Base-by-base conservation (phyloP, 2,797 vertebrate genomes). In the Trichosurus vulpecula region DNA sequence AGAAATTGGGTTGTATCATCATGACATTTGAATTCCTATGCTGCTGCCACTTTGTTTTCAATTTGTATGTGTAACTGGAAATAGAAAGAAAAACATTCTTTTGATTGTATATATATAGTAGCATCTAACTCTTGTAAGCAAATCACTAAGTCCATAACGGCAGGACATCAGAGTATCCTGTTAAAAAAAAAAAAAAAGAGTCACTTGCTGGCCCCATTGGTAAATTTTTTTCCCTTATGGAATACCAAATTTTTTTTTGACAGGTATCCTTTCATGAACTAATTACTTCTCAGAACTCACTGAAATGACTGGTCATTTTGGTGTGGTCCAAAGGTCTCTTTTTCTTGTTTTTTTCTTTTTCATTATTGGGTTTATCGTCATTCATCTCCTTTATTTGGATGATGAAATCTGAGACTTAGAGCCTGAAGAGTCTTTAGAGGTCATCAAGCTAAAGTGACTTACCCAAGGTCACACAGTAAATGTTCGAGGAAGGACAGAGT, bases 331-430 rank as follows among this genome's bases (percentile, higher is more conserved):
- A 81, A 81, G 19, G 30, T 61, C 0, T 41, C 19, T 9, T 41
- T 41, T 81, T 25, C 11, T 81, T n/a, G 19, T 74, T 74, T 41
- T 41, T 51, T 94, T 93, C 2, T 16, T 90, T 96, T 92, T 0
- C 91, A 58, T 96, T 25, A 54, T 94, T 96, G 27, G 91, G 52
- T 94, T 93, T 96, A 16, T 4, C 92, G 41, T 0, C 0, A 92
- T 74, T 96, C 87, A 1, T 95, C 10, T 13, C 90, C 2, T 16
- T 52, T 94, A 58, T 61, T 58, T 41, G 19, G 19, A 22, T 81
- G 66, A 41, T 9, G 81, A 41, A 74, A 22, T 74, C n/a, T 41
- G 66, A 81, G n/a, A 61, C 58, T 35, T 61, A 35, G 30, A 61
- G 25, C 16, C 61, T 74, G n/a, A 81, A 47, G n/a, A 41, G 16